Base-by-base conservation (phyloP, 2,113 vertebrate species). In the Gadus macrocephalus region DNA sequence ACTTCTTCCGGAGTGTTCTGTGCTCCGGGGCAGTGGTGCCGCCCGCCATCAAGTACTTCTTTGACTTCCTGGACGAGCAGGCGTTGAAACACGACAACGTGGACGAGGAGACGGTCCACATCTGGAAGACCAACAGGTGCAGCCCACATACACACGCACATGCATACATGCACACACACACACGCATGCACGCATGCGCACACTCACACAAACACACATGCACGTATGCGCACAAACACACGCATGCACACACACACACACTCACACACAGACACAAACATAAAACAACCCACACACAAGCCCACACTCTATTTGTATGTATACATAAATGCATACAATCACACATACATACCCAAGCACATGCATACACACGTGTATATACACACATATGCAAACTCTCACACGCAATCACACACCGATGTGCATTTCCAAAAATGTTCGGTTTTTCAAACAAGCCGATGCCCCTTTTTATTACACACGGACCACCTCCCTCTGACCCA, bases 51-150 rank as follows among this genome's bases (percentile, higher is more conserved):
- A 99, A 99, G 81, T 99, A 98, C 77, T 99, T 98, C 86, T 99
- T 99, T 58, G 97, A 99, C 87, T 99, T 98, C 81, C 89, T 99
- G 85, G 97, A 99, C 27, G 96, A 99, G 83, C 97, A 99, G 89
- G 96, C 96, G 0, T 93, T 95, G 76, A 96, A 94, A 84, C 94
- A 98, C 12, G 95, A 95, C 72, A 96, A 96, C 60, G 94, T 92
- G 77, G 97, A 99, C 15, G 97, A 99, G 70, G 97, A 99, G 80
- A 98, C 96, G 53, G 94, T 98, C 81, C 97, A 99, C 74, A 98
- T 99, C 89, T 99, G 97, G 97, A 99, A 99, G 90, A 99, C 97
- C 38, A 99, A 98, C 85, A 99, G 96, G 97, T 98, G 83, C 0
- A 0, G 5, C 1, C 3, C 9, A 20, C 11, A 25, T 0, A 1